Evolutionary conservation across 1,140 invertebrate genomes (phyloP), one percentile per base, ranked within the genome.

Genomic region (Cataglyphis hispanica): DNA sequence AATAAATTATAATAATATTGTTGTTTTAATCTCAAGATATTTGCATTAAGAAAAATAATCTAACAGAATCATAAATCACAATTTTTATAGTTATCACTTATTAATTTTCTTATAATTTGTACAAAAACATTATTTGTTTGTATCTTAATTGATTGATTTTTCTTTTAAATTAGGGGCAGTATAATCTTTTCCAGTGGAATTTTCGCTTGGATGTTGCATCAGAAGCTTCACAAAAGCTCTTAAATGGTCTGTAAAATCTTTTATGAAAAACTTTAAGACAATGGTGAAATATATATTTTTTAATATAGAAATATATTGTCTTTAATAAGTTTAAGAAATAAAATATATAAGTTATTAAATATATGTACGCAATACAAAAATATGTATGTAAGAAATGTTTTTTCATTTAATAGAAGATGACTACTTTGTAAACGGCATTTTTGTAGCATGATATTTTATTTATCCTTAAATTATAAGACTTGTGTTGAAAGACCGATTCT

Each of bases 151-250:
- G 16, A n/a, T 7, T 70, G 19, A 61, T 83, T 37, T 61, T 69
- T 88, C 37, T 61, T 74, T 88, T 74, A 80, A 60, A 66, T 67
- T 85, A 91, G 91, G 89, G 31, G 80, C 66, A 77, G 89, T 6
- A 8, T 89, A 34, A 0, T 90, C 11, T 1, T 91, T 8, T 80
- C 84, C 8, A 66, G 89, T 6, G 53, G 89, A 2, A 27, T 92
- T 2, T n/a, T 92, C 6, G 78, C 58, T 1, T 91, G 85, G 85
- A 46, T 86, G 25, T 13, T 91, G n/a, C 86, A 78, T 2, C 37
- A 56, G 2, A 63, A 60, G 22, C 10, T 81, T 19, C 43, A 84
- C 19, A 84, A 40, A 27, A 16, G 11, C 1, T 27, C n/a, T 13
- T 66, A 43, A 34, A n/a, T 4, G 11, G 16, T 64, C 13, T 75